These are phyloP conservation scores for Drosophila flavopinicola DNA, from an alignment of 2,888 invertebrate genomes.

Conservation along the genomic window DNA sequence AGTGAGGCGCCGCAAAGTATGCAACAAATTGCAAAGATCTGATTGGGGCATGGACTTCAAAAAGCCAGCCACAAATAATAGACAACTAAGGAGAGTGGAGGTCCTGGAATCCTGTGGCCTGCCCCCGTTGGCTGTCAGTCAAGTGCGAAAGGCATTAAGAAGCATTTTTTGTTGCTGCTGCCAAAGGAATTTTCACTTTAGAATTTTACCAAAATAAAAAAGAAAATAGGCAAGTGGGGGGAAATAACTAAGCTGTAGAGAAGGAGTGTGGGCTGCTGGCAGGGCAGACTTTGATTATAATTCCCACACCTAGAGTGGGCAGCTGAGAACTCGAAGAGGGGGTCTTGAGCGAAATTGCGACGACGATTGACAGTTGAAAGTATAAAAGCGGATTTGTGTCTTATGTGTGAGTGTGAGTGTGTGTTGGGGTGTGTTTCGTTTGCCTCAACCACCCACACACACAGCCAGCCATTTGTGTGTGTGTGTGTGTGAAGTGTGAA, in stretches of 20 bases:
- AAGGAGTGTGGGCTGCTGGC: slow-evolving; percentile 1
- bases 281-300: slow-evolving; percentile 72
- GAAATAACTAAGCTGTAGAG: background rate
- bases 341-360: slow-evolving; percentile 63
- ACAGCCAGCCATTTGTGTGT: background rate
- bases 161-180: slow-evolving; percentile 65
- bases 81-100: slow-evolving; percentile 12
- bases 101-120: background rate
- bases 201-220: slow-evolving; percentile 47
- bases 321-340: slow-evolving; percentile 1
- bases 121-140: slow-evolving; percentile 56
- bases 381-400: slow-evolving; percentile 82
- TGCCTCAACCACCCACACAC: slow-evolving; percentile 10
- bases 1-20: slow-evolving; percentile 65
- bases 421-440: slow-evolving; percentile 7
- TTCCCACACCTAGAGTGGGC: slow-evolving; percentile 70
- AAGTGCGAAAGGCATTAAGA: slow-evolving; percentile 69
- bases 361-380: slow-evolving; percentile 81
- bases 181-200: slow-evolving; percentile 72
- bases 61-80: slow-evolving; percentile 49
- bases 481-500: slow-evolving; percentile 64
- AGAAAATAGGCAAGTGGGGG: slow-evolving; percentile 38
- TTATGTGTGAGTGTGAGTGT: slow-evolving; percentile 14
- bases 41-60: slow-evolving; percentile 45
- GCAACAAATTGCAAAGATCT: slow-evolving; percentile 64